Evolutionary conservation across 2,113 vertebrate genomes (phyloP).

Genomic region (Phasianus colchicus): DNA sequence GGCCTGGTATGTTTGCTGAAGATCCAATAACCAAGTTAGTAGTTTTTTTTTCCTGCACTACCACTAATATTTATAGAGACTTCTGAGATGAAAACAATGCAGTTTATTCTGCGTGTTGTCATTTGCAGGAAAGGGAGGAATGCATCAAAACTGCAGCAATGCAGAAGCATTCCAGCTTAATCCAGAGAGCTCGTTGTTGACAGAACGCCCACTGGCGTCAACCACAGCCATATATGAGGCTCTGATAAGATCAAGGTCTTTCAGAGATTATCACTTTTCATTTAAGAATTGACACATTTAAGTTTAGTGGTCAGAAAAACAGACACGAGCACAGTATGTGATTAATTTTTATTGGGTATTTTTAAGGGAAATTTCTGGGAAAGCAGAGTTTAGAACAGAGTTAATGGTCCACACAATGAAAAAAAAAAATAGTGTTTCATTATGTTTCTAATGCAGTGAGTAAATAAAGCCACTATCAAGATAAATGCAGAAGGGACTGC

Average conservation of each 20-base stretch:
- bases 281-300: background rate
- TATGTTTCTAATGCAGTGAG: constrained; percentile 34
- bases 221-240: background rate
- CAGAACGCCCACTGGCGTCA: background rate
- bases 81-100: background rate
- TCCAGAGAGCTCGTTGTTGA: background rate
- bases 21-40: background rate
- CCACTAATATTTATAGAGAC: background rate
- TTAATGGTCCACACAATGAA: constrained; percentile 36
- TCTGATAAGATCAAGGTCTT: background rate
- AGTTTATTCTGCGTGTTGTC: background rate
- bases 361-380: constrained; percentile 29
- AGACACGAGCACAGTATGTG: constrained; percentile 9
- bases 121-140: background rate
- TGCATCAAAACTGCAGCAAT: background rate
- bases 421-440: constrained; percentile 3
- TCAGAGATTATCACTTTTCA: background rate
- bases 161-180: background rate
- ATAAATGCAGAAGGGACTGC: constrained; percentile 23
- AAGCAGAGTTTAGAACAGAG: constrained; percentile 25
- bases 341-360: constrained; percentile 71
- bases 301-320: background rate
- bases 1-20: no score
- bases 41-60: background rate
- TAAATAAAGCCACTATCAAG: constrained; percentile 17